Evolutionary conservation across 2,113 vertebrate genomes (phyloP), one percentile per base, ranked within the genome.

Genomic region (Callorhinus ursinus): DNA sequence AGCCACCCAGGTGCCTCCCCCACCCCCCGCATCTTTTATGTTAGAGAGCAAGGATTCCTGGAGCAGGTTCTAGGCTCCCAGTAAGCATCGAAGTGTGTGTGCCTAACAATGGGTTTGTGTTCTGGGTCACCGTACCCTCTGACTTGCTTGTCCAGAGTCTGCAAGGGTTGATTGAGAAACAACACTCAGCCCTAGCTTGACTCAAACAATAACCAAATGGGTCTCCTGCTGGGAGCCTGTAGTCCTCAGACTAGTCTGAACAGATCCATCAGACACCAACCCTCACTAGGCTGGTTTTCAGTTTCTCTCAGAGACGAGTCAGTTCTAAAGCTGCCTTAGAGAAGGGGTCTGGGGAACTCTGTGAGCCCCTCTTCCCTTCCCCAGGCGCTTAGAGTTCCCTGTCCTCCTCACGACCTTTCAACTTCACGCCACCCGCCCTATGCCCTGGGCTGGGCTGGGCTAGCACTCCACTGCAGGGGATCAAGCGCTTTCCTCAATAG

Each of bases 71-170:
- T 33, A 51, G 26, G 11, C 69, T 16, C 31, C 49, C 39, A 28
- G 51, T 1, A 5, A 28, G 15, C 26, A 51, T 92, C 92, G n/a
- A 39, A 14, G 24, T 31, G 33, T 28, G 42, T 42, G 10, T 28
- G 51, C 16, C 1, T 3, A 53, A 19, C 39, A 33, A 5, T 2
- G 15, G n/a, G 7, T 36, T 14, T 1, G 9, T 2, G 22, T n/a
- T 57, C 55, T 46, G 19, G n/a, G 31, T 33, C 76, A n/a, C 46
- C 7, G 24, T 26, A 42, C 26, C 5, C 53, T n/a, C 39, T 1
- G 53, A 31, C 21, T 39, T 76, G 57, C 55, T 61, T 81, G 76
- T 55, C 1, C 1, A 4, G 8, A 4, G 36, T 31, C 36, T 46
- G 5, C 72, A 79, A 49, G 86, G 21, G 8, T 76, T 87, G 53